Conservation (phyloP, 2,888 invertebrate genomes). For the Cryptus viduatorius region DNA sequence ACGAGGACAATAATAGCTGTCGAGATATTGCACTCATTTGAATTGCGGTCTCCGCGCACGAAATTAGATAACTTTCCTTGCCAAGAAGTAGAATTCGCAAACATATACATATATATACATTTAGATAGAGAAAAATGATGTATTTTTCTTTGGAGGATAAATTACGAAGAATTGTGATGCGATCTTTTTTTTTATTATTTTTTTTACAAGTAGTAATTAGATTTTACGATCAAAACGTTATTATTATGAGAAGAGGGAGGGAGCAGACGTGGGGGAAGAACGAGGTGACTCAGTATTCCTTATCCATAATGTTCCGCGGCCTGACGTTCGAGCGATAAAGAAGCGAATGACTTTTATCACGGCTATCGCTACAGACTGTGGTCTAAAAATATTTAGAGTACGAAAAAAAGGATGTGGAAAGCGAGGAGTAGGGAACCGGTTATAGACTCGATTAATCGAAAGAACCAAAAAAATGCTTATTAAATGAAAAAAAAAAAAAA, state of each 20-base stretch:
- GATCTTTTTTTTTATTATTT: conserved; percentile 44
- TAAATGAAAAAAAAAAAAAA: neutral
- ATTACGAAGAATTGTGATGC: conserved; percentile 1
- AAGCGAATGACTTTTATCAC: conserved; percentile 16
- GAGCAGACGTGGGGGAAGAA: neutral
- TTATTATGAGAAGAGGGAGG: neutral
- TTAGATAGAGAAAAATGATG: conserved; percentile 11
- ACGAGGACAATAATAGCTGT: conserved; percentile 60
- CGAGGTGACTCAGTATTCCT: conserved; percentile 24
- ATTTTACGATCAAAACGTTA: conserved; percentile 1
- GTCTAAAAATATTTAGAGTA: conserved; percentile 17
- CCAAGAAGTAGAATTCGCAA: conserved; percentile 16
- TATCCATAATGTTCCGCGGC: conserved; percentile 2
- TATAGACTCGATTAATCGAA: neutral
- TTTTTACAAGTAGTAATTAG: conserved; percentile 5
- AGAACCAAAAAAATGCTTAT: neutral
- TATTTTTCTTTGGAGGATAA: neutral
- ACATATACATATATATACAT: neutral
- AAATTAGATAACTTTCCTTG: conserved; percentile 59
- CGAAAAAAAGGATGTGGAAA: neutral
- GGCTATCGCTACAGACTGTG: conserved; percentile 11
- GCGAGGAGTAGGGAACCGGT: neutral
- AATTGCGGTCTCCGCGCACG: conserved; percentile 58
- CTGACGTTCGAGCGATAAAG: conserved; percentile 12
- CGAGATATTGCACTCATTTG: conserved; percentile 57